These are phyloP conservation scores for Scytalopus superciliaris DNA, from an alignment of 2,113 vertebrate genomes.

Conservation along the genomic window DNA sequence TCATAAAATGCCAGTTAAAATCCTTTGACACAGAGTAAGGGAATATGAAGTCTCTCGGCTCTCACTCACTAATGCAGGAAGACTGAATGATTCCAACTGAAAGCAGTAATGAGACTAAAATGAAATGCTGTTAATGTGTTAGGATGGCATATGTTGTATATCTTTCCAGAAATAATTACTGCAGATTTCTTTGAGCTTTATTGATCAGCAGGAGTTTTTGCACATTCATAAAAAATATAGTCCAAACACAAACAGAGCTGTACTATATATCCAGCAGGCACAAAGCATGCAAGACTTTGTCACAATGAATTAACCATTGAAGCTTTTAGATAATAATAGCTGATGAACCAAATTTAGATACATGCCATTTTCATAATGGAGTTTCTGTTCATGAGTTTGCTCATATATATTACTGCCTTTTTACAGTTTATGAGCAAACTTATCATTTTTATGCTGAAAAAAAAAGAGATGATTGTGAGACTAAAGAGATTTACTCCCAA, in stretches of 20 bases:
- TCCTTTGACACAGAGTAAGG: not conserved
- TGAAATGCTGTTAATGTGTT: slow-evolving; percentile 1
- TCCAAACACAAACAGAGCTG: not conserved
- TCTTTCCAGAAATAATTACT: slow-evolving; percentile 39
- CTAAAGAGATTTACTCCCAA: slow-evolving; percentile 20
- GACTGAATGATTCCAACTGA: not conserved
- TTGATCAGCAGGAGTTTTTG: slow-evolving; percentile 10
- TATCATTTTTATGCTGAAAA: slow-evolving; percentile 24
- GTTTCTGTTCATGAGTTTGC: not conserved
- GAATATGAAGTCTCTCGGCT: not conserved
- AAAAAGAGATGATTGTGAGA: not conserved
- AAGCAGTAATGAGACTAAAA: slow-evolving; percentile 15
- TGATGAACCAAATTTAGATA: slow-evolving; percentile 42
- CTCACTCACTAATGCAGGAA: not conserved
- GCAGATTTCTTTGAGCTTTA: slow-evolving; percentile 3
- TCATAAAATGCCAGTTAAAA: not conserved
- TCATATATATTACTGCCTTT: slow-evolving; percentile 16
- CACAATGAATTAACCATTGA: slow-evolving; percentile 12
- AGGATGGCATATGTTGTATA: slow-evolving; percentile 4
- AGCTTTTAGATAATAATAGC: slow-evolving; percentile 25
- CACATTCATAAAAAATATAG: not conserved
- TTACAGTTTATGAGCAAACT: slow-evolving; percentile 55
- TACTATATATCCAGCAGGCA: not conserved
- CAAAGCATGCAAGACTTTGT: not conserved
- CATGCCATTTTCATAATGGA: slow-evolving; percentile 16